Percentiles rank a stretch among this genome's conserved stretches.
Evolutionary conservation across 2,113 vertebrate genomes (phyloP).

Genomic region (Malurus alboscapulatus): DNA sequence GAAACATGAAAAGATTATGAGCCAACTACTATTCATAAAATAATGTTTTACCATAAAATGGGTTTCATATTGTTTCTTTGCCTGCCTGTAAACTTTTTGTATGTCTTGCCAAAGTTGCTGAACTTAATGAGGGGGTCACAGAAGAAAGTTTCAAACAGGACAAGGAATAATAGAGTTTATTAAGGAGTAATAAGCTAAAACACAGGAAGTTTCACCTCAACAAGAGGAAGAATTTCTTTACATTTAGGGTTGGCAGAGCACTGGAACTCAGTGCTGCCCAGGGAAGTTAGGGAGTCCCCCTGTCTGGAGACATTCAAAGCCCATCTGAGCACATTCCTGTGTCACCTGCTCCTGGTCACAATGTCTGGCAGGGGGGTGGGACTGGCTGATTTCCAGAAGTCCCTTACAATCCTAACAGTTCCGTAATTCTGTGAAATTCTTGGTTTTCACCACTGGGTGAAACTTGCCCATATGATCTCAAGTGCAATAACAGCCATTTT

Average conservation of each 20-base stretch:
- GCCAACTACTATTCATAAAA: constrained; percentile 48
- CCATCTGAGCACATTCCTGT: not conserved
- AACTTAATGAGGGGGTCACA: not conserved
- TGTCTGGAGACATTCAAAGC: not conserved
- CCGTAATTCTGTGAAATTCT: not conserved
- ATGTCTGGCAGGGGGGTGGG: not conserved
- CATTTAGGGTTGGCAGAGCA: not conserved
- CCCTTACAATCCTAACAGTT: not conserved
- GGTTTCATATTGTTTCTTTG: constrained; percentile 35
- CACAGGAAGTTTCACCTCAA: not conserved
- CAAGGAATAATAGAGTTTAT: not conserved
- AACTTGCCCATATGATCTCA: not conserved
- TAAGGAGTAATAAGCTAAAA: not conserved
- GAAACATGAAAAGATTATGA: constrained; percentile 65
- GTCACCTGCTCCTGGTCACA: not conserved
- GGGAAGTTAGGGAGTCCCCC: no score
- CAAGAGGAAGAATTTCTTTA: not conserved
- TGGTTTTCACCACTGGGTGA: not conserved
- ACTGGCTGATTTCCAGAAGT: not conserved
- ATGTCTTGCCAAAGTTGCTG: not conserved
- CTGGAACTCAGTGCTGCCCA: not conserved
- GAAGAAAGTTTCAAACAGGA: not conserved
- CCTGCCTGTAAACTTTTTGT: not conserved
- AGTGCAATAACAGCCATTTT: not conserved
- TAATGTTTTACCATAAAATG: constrained; percentile 34